A percentile compares a stretch with the other conserved stretches of the same genome.
Evolutionary conservation across 2,113 vertebrate genomes (phyloP).

Genomic region (Muntiacus reevesi): DNA sequence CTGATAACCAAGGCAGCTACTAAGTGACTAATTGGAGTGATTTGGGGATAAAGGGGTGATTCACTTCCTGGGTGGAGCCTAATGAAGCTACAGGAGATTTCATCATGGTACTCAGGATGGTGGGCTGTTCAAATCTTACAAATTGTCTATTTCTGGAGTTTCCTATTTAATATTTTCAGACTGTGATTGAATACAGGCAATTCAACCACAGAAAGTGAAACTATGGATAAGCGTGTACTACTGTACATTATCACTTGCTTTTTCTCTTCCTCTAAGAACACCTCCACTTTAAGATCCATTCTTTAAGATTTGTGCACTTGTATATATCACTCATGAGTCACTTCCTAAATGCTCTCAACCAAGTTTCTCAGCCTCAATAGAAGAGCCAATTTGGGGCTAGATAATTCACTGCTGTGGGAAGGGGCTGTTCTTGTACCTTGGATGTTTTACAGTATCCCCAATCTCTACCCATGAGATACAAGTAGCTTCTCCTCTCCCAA

Average conservation of each 20-base stretch:
- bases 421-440: rapidly evolving
- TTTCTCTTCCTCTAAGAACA: not conserved
- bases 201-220: not conserved
- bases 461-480: not conserved
- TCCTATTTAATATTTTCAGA: not conserved
- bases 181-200: not conserved
- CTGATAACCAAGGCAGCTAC: not conserved
- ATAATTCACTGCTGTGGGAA: not conserved
- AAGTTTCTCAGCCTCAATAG: not conserved
- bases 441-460: not conserved
- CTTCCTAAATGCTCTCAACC: not conserved
- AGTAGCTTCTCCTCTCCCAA: not conserved
- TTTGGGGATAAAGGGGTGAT: not conserved
- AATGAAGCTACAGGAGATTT: not conserved
- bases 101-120: not conserved
- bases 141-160: not conserved
- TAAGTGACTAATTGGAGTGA: not conserved
- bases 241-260: not conserved
- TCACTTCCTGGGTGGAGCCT: not conserved
- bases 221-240: not conserved
- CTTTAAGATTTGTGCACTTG: not conserved
- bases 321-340: not conserved
- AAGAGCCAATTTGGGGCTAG: not conserved
- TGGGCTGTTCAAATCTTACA: not conserved
- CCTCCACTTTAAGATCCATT: not conserved